Evolutionary conservation across 2,888 invertebrate species (phyloP).

Genomic region (Malthinus seriepunctatus): DNA sequence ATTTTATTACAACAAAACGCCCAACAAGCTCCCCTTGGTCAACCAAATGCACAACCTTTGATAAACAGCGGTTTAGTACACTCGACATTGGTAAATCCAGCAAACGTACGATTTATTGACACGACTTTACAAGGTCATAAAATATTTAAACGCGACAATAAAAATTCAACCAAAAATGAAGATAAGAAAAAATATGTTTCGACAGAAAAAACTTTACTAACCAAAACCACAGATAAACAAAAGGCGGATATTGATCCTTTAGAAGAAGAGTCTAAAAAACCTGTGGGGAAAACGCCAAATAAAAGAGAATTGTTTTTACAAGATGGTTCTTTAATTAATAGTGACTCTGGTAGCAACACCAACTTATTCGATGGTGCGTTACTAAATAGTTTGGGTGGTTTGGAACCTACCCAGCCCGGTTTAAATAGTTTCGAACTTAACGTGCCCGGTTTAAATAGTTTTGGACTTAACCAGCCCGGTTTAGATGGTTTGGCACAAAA

Average conservation of each 20-base stretch:
- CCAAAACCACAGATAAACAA: slow-evolving; percentile 19
- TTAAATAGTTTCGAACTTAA: too few relatives aligned
- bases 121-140: slow-evolving; percentile 54
- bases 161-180: slow-evolving; percentile 20
- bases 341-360: slow-evolving; percentile 58
- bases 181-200: slow-evolving; percentile 32
- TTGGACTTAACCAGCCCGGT: slow-evolving; percentile 68
- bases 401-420: slow-evolving; percentile 63
- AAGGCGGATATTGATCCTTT: neutral
- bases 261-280: slow-evolving; percentile 6
- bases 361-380: slow-evolving; percentile 58
- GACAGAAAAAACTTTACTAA: slow-evolving; percentile 21
- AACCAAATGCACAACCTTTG: slow-evolving; percentile 32
- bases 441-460: slow-evolving; percentile 66
- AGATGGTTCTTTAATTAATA: slow-evolving; percentile 68
- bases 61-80: slow-evolving; percentile 46
- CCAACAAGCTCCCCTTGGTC: slow-evolving; percentile 24
- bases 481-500: slow-evolving; percentile 66
- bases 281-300: slow-evolving; percentile 56
- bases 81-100: slow-evolving; percentile 59
- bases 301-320: slow-evolving; percentile 70
- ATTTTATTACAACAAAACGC: slow-evolving; percentile 19
- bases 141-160: slow-evolving; percentile 55
- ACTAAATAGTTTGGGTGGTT: slow-evolving; percentile 68
- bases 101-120: slow-evolving; percentile 67